Percentiles rank a stretch among this genome's conserved stretches.
Conservation (phyloP, 2,797 vertebrate species). For the Diglossa cyanea region DNA sequence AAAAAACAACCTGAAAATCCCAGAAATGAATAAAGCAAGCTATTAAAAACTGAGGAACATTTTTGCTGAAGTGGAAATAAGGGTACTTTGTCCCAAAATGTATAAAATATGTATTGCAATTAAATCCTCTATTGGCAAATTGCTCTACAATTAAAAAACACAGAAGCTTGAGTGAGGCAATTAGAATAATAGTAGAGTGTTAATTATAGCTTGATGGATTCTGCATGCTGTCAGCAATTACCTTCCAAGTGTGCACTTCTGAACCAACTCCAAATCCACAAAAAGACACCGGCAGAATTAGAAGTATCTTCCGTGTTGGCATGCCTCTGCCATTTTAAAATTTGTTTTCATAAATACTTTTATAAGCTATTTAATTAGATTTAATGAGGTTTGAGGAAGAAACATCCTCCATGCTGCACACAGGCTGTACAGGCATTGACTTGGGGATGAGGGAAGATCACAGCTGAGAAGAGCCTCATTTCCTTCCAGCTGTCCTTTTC, state of each 20-base stretch:
- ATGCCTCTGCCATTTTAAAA: constrained; percentile 51
- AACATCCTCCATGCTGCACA: constrained; percentile 27
- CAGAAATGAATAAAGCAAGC: constrained; percentile 43
- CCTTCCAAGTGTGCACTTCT: constrained; percentile 74
- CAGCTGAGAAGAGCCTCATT: neutral
- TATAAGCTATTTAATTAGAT: constrained; percentile 75
- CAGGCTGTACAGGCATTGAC: neutral
- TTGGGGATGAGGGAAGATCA: neutral
- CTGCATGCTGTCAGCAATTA: constrained; percentile 78
- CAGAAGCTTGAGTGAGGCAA: constrained; percentile 77
- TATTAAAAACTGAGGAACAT: constrained; percentile 22
- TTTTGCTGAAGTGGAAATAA: constrained; percentile 63
- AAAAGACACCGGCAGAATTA: constrained; percentile 72
- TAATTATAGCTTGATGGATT: constrained; percentile 80
- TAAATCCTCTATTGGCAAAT: constrained; percentile 79
- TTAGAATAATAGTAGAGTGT: constrained; percentile 81
- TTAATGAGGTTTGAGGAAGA: constrained; percentile 71
- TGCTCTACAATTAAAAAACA: constrained; percentile 80
- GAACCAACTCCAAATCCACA: constrained; percentile 78
- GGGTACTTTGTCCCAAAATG: constrained; percentile 66
- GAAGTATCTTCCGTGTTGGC: constrained; percentile 66
- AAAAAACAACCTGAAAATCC: neutral
- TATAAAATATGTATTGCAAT: constrained; percentile 77
- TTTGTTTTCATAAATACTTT: constrained; percentile 67
- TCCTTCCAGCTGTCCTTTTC: neutral